Evolutionary conservation across 2,797 vertebrate species (phyloP).

Genomic region (Heterohyrax brucei): DNA sequence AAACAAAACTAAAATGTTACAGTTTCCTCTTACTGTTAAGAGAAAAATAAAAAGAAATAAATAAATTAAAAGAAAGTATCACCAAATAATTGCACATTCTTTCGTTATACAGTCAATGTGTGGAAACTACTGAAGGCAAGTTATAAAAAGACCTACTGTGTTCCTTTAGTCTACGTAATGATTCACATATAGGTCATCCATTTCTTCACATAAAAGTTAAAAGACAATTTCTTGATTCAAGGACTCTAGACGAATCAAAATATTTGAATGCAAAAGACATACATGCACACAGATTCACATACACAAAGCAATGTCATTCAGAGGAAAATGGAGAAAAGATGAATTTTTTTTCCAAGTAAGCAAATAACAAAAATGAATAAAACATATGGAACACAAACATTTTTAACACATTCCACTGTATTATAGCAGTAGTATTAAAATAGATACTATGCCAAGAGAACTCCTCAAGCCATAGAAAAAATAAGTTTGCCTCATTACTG

Average conservation of each 20-base stretch:
- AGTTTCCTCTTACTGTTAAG: neutral
- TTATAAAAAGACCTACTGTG: neutral
- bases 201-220: slow-evolving; percentile 49
- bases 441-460: neutral
- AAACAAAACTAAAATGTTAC: slow-evolving; percentile 24
- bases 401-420: neutral
- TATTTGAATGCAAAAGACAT: neutral
- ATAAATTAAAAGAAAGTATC: neutral
- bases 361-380: neutral
- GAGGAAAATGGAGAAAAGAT: neutral
- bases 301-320: neutral
- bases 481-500: neutral
- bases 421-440: neutral
- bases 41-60: neutral
- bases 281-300: neutral
- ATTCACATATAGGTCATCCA: slow-evolving; percentile 36
- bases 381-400: neutral
- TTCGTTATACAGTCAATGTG: neutral
- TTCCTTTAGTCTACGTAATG: slow-evolving; percentile 4
- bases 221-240: neutral
- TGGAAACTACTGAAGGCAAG: neutral
- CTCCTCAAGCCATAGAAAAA: slow-evolving; percentile 4
- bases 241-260: neutral
- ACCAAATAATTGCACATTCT: slow-evolving; percentile 12
- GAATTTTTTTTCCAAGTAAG: slow-evolving; percentile 8